phyloP scores from a whole-genome alignment of 1,140 invertebrate genomes.

The Phocides pigmalion region DNA sequence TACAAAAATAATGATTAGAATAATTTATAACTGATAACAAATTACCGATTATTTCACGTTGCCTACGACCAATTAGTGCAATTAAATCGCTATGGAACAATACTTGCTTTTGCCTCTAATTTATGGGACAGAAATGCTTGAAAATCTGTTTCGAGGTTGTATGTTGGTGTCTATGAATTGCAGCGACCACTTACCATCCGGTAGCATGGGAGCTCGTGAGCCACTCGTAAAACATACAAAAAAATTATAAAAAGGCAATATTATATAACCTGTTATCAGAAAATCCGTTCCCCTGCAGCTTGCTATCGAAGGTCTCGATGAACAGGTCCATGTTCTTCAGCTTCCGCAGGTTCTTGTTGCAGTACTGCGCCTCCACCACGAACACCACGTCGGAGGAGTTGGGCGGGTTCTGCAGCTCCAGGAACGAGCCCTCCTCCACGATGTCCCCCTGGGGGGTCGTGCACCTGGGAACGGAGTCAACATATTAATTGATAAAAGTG shows the following conservation, averaged over 20 bases:
- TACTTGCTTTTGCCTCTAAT: too few relatives aligned
- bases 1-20: too few relatives aligned
- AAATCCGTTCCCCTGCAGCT: conserved; percentile 86
- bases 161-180: too few relatives aligned
- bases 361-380: conserved; percentile 93
- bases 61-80: too few relatives aligned
- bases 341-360: conserved; percentile 88
- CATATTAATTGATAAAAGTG: neutral
- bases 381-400: conserved; percentile 93
- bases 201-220: too few relatives aligned
- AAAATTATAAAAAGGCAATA: neutral
- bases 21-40: too few relatives aligned
- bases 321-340: conserved; percentile 88
- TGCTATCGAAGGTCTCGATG: conserved; percentile 86
- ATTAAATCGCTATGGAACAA: too few relatives aligned
- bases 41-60: too few relatives aligned
- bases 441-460: conserved; percentile 86
- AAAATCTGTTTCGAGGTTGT: too few relatives aligned
- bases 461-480: conserved; percentile 48
- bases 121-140: too few relatives aligned
- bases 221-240: too few relatives aligned
- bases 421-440: conserved; percentile 89
- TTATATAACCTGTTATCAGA: conserved; percentile 86
- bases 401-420: conserved; percentile 84
- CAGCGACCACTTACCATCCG: too few relatives aligned